A percentile compares a stretch with the other conserved stretches of the same genome.
Conservation (phyloP, 2,797 vertebrate genomes). For the Acrossocheilus wenchowensis region DNA sequence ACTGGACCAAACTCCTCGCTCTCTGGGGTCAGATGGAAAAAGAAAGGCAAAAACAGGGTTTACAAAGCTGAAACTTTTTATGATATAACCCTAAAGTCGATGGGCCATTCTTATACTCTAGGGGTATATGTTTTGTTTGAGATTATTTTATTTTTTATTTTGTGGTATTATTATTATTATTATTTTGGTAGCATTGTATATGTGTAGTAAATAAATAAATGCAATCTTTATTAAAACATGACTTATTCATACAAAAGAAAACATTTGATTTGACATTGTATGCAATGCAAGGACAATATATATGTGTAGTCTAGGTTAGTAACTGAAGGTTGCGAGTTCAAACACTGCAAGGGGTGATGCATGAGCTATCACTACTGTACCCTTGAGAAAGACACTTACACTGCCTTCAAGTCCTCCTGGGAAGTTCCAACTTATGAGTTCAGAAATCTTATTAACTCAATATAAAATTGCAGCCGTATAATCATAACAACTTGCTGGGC, state of each 20-base stretch:
- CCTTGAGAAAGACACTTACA: conserved; percentile 16
- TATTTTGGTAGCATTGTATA: background rate
- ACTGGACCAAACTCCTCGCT: conserved; percentile 89
- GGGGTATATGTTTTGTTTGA: background rate
- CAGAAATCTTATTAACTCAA: conserved; percentile 10
- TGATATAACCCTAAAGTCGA: background rate
- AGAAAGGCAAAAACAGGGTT: background rate
- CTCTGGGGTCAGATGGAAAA: conserved; percentile 73
- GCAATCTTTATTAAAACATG: no score
- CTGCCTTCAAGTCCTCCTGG: conserved; percentile 16
- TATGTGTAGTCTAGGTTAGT: background rate
- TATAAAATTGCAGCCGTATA: background rate
- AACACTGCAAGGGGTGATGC: background rate
- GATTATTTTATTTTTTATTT: background rate
- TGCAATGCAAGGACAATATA: background rate
- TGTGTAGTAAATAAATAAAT: background rate
- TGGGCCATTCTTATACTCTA: background rate
- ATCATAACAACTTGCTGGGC: conserved; percentile 16
- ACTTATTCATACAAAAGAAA: background rate
- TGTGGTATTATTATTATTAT: no score
- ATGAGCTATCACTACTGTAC: conserved; percentile 18
- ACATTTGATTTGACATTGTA: background rate
- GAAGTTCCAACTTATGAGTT: conserved; percentile 27
- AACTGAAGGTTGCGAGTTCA: background rate
- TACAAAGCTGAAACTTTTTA: background rate